A percentile compares a stretch with the other conserved stretches of the same genome.
phyloP scores from a whole-genome alignment of 2,113 vertebrate species.

The Antechinus stuartii region DNA sequence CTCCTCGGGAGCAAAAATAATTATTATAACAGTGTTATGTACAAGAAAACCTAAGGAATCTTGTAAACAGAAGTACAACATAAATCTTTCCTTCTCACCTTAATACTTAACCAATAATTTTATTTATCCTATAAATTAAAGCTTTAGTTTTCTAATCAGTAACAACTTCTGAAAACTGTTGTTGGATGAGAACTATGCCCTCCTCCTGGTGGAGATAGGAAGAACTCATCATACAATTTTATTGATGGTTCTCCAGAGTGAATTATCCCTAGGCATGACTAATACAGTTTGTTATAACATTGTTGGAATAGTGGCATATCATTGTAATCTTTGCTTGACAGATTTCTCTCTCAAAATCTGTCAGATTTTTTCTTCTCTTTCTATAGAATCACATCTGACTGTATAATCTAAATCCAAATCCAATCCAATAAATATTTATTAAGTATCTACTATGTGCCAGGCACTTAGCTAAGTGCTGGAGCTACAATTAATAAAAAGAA shows the following conservation, averaged over 20 bases:
- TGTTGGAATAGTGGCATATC: conserved; percentile 5
- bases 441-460: background rate
- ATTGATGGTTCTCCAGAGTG: background rate
- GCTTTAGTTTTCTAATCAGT: conserved; percentile 30
- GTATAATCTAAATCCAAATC: conserved; percentile 11
- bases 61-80: conserved; percentile 55
- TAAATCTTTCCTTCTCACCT: conserved; percentile 59
- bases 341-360: background rate
- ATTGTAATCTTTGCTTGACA: conserved; percentile 13
- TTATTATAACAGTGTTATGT: conserved; percentile 58
- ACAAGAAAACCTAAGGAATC: conserved; percentile 51
- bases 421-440: background rate
- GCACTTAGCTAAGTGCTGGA: background rate
- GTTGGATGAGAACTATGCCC: conserved; percentile 26
- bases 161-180: conserved; percentile 30
- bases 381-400: conserved; percentile 4
- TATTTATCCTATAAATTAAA: conserved; percentile 66
- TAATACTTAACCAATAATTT: conserved; percentile 48
- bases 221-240: conserved; percentile 13
- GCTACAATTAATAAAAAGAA: background rate
- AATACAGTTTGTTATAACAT: background rate
- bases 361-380: conserved; percentile 50
- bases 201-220: conserved; percentile 71
- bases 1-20: conserved; percentile 59
- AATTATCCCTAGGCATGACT: background rate